Evolutionary conservation across 2,888 invertebrate species (phyloP), one percentile per base, ranked within the genome.

Genomic region (Cyrtodaria siliqua): DNA sequence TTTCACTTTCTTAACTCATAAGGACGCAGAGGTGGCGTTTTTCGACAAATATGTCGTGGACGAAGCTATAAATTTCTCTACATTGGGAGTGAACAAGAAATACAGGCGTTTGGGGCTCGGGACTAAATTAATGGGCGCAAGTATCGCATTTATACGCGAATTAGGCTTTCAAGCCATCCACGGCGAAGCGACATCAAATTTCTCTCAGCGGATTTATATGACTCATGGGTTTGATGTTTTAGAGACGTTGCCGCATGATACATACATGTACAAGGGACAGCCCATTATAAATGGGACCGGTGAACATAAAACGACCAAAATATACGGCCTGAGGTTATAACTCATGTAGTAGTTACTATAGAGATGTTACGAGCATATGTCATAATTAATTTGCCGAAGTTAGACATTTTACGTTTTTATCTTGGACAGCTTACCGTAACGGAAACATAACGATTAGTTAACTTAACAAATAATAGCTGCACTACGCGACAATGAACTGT

Each of bases 101-200:
- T 77, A 57, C 47, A 61, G 76, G 14, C 67, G 62, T 2, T 57
- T 47, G 47, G 76, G 76, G 1, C 57, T 77, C 18, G 76, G 76
- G n/a, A 55, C 57, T 9, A 57, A 33, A 16, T 57, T 77, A 9
- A 60, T 71, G 1, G 63, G 52, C 16, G 67, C 76, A 6, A 59
- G 56, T 8, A 64, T 77, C n/a, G 76, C 66, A 2, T 47, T 77
- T 57, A 62, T 59, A 1, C 49, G 55, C 27, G 71, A 71, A 33
- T 44, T 77, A 4, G 76, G 71, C 4, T 77, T 71, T 27, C 66
- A 71, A 42, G 71, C 67, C 0, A 59, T 77, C 1, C 67, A 63
- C 27, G 67, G 67, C 8, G 71, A 77, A 42, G 76, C 61, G 14
- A 77, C 76, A 2, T 77, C 76, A 2, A 71, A 77, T 16, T 67